Conservation (phyloP, 2,113 vertebrate species). For the Saccopteryx bilineata region DNA sequence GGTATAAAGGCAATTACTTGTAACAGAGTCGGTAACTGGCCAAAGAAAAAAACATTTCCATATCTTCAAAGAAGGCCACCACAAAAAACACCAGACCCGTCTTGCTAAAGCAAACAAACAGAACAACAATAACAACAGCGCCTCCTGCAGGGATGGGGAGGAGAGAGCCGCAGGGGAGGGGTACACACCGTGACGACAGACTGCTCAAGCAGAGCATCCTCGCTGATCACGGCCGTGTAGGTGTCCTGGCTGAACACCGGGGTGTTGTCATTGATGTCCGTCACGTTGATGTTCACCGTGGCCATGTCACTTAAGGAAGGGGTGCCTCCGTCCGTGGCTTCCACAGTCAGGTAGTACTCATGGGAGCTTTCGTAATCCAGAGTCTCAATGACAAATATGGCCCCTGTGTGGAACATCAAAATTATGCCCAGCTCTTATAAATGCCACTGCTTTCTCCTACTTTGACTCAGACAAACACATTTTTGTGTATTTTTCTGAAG, state of each 20-base stretch:
- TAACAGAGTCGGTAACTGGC: not conserved
- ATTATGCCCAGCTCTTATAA: not conserved
- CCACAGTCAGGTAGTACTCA: constrained; percentile 97
- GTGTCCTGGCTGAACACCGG: constrained; percentile 95
- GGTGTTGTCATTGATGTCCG: constrained; percentile 96
- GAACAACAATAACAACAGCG: not conserved
- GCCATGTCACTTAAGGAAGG: constrained; percentile 96
- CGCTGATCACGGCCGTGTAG: constrained; percentile 95
- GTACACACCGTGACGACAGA: constrained; percentile 91
- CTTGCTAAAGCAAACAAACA: not conserved
- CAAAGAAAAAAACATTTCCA: not conserved
- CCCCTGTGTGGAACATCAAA: constrained; percentile 86
- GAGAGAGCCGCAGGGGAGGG: not conserved
- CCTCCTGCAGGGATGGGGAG: not conserved
- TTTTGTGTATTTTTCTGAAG: too few relatives aligned
- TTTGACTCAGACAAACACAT: not conserved
- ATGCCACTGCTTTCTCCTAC: not conserved
- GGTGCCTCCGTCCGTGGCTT: constrained; percentile 95
- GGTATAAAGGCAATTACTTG: constrained; percentile 67
- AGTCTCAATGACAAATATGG: constrained; percentile 94
- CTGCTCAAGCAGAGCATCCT: constrained; percentile 94
- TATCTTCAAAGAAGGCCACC: not conserved
- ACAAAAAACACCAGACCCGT: not conserved
- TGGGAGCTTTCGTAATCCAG: constrained; percentile 96
- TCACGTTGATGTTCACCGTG: constrained; percentile 96